Evolutionary conservation across 2,113 vertebrate genomes (phyloP), one percentile per base, ranked within the genome.

Genomic region (Paradisaea rubra): DNA sequence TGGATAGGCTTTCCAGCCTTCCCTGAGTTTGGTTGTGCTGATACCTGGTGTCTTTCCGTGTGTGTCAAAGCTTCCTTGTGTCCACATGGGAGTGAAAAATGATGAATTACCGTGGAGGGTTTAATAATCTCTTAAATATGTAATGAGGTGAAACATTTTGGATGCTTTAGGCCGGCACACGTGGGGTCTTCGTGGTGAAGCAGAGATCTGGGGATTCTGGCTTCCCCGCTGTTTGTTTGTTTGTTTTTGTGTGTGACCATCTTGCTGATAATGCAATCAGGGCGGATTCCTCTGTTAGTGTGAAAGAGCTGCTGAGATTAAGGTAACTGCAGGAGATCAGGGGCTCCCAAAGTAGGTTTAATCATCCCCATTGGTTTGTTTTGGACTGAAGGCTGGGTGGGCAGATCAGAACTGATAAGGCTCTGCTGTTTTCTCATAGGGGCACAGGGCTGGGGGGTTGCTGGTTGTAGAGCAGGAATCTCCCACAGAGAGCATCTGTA

Each of bases 101-200:
- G 2, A 10, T 15, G 27, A 6, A 0, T 20, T 56, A 1, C 37
- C 3, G 0, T 11, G 33, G 39, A 56, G 27, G 18, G 15, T 19
- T 81, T 57, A 13, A 45, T 42, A 63, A 12, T 6, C 13, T 57
- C 7, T 59, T 35, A 49, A 52, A 39, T 8, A 4, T 8, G 5
- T 5, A 23, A 23, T 1, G 18, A 45, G 15, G 16, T 9, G 24
- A 45, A 74, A 22, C 24, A 11, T 21, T 53, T 69, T 7, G 64
- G 23, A 5, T 52, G 27, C 30, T 59, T 81, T 16, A 33, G 7
- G 33, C 17, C 0, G 1, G 68, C 56, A 9, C 31, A 4, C 3
- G 28, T 60, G 54, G 31, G 35, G 35, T 79, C 65, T 81, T 53
- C 0, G 2, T 13, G 33, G 54, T 9, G 63, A 59, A 81, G 68